Evolutionary conservation across 2,797 vertebrate species (phyloP).

Genomic region (Silurus aristotelis): DNA sequence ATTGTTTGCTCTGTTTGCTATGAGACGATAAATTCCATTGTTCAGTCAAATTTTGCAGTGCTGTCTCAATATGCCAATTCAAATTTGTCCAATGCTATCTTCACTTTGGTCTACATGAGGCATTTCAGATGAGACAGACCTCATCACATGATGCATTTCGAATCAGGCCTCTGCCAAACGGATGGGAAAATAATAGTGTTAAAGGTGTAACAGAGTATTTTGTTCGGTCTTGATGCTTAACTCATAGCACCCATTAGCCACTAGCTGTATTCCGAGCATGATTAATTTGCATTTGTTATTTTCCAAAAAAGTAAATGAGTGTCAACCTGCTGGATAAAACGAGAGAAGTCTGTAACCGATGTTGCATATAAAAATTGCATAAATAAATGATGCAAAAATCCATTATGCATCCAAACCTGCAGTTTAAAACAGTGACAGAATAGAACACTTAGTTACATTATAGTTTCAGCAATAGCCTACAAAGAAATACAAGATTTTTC

Average conservation of each 20-base stretch:
- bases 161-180: background rate
- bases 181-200: background rate
- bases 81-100: background rate
- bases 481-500: background rate
- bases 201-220: background rate
- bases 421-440: constrained; percentile 10
- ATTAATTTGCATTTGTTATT: constrained; percentile 1
- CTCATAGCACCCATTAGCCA: background rate
- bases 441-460: constrained; percentile 9
- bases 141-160: background rate
- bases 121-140: background rate
- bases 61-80: background rate
- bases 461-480: background rate
- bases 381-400: constrained; percentile 1
- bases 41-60: background rate
- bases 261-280: background rate
- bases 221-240: background rate
- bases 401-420: constrained; percentile 1
- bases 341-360: background rate
- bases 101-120: background rate
- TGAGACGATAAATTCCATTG: background rate
- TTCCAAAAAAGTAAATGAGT: background rate
- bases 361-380: background rate
- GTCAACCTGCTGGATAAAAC: background rate
- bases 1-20: background rate